Evolutionary conservation across 2,113 vertebrate genomes (phyloP).

Genomic region (Capreolus pygargus): DNA sequence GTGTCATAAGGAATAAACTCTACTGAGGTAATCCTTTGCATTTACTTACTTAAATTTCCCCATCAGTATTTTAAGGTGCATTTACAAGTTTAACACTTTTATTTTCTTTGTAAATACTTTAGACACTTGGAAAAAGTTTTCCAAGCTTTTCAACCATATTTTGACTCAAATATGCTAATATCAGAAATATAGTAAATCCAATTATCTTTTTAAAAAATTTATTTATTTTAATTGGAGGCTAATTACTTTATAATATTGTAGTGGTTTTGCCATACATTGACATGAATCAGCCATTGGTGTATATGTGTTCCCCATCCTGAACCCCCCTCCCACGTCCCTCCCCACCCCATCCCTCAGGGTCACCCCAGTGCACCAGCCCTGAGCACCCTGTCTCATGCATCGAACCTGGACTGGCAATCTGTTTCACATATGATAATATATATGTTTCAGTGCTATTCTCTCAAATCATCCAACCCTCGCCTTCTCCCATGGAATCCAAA

Average conservation of each 20-base stretch:
- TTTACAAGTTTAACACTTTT: background rate
- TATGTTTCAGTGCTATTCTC: background rate
- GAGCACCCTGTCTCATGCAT: background rate
- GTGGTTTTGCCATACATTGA: background rate
- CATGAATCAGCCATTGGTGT: background rate
- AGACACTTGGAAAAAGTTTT: background rate
- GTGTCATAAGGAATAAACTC: background rate
- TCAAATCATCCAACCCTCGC: background rate
- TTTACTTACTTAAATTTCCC: background rate
- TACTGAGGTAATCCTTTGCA: background rate
- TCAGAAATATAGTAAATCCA: background rate
- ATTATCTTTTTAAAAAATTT: background rate
- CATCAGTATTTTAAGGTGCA: background rate
- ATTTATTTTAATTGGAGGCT: background rate
- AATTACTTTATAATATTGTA: background rate
- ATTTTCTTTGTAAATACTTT: background rate
- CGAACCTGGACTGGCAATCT: background rate
- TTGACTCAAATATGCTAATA: background rate
- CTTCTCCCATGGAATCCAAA: background rate
- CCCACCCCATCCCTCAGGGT: background rate
- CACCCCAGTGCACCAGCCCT: background rate
- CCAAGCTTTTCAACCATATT: background rate
- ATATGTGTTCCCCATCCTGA: background rate
- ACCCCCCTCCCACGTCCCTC: background rate
- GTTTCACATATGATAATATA: background rate